phyloP scores from a whole-genome alignment of 2,888 invertebrate species.

The Luperina testacea region DNA sequence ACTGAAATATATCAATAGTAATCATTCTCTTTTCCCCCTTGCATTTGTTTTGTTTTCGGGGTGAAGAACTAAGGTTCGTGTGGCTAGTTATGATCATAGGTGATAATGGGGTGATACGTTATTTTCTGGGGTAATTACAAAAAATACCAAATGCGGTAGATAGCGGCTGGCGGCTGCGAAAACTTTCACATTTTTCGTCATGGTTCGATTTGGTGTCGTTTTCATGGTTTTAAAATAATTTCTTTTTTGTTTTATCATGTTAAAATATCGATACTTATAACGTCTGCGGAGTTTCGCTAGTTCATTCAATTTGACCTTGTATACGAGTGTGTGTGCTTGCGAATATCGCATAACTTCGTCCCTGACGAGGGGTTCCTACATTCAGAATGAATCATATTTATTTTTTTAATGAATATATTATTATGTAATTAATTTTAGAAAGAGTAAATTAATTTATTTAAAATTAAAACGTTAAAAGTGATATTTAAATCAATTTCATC shows the following conservation, averaged over 20 bases:
- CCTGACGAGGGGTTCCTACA: too few species aligned
- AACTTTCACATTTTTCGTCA: neutral
- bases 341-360: too few species aligned
- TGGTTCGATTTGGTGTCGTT: neutral
- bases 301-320: too few species aligned
- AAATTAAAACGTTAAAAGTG: neutral
- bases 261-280: too few species aligned
- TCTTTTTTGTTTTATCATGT: too few species aligned
- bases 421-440: neutral
- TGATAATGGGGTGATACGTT: neutral
- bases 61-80: conserved; percentile 12
- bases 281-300: too few species aligned
- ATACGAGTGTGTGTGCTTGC: too few species aligned
- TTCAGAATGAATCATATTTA: neutral
- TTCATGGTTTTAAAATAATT: neutral
- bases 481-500: neutral
- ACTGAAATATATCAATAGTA: conserved; percentile 61
- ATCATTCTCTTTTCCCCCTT: conserved; percentile 47
- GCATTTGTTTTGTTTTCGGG: conserved; percentile 40
- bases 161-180: neutral
- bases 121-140: neutral
- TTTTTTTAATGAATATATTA: neutral
- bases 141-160: too few species aligned
- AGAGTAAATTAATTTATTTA: neutral
- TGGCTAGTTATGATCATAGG: neutral